A percentile compares a stretch with the other conserved stretches of the same genome.
These are phyloP conservation scores for Cylindroiulus punctatus DNA, from an alignment of 2,888 invertebrate genomes.

Conservation along the genomic window DNA sequence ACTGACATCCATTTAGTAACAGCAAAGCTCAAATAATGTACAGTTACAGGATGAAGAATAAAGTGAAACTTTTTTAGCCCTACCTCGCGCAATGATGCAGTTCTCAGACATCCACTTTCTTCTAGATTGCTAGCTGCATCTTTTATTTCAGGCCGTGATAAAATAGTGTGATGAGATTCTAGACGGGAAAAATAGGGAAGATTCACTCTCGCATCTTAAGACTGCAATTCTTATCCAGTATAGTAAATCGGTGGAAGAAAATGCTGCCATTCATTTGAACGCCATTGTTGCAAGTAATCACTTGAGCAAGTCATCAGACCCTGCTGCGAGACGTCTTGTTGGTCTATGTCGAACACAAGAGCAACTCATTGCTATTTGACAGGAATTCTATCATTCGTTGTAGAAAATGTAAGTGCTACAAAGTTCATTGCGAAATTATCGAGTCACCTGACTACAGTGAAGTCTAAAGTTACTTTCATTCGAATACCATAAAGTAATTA, in stretches of 20 bases:
- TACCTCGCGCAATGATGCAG: no score
- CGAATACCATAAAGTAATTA: no score
- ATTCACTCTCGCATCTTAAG: background rate
- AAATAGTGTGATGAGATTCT: background rate
- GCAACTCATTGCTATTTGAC: no score
- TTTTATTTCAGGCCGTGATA: background rate
- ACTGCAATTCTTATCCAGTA: background rate
- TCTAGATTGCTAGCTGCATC: background rate
- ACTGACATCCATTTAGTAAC: no score
- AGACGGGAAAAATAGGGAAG: background rate
- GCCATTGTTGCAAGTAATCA: constrained; percentile 7
- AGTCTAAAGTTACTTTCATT: no score
- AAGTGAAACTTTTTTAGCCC: no score
- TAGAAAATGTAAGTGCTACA: background rate
- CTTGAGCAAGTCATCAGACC: background rate
- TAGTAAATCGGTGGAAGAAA: constrained; percentile 18
- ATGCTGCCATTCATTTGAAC: background rate
- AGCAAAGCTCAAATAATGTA: no score
- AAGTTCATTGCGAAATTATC: no score
- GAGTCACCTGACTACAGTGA: no score
- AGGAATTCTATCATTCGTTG: no score
- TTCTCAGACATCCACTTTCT: background rate
- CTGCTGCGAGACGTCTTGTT: background rate
- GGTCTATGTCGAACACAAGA: background rate
- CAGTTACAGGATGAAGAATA: no score